These are phyloP conservation scores for Dromius quadrimaculatus DNA, from an alignment of 2,888 invertebrate genomes.

Conservation along the genomic window DNA sequence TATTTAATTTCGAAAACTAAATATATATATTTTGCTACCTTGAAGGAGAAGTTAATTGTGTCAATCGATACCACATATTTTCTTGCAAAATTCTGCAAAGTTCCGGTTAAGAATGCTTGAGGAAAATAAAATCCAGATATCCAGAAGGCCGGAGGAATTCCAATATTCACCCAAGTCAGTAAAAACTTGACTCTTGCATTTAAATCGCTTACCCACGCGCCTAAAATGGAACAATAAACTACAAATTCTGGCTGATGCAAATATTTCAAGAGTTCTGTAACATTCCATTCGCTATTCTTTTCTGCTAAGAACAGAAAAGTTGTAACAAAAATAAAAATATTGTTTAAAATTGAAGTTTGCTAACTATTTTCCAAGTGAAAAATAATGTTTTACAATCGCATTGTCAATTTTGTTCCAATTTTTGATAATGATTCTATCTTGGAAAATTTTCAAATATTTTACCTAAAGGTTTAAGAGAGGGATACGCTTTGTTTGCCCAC, in stretches of 20 bases:
- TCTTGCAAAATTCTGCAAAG: conserved; percentile 85
- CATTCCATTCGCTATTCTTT: no score
- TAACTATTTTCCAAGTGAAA: conserved; percentile 5
- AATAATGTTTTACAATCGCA: background rate
- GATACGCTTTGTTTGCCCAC: conserved; percentile 79
- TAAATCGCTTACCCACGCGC: conserved; percentile 76
- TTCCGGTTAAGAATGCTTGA: conserved; percentile 86
- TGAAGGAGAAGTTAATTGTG: conserved; percentile 73
- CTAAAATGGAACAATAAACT: no score
- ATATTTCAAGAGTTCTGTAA: no score
- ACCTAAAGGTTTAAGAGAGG: conserved; percentile 79
- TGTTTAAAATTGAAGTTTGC: no score
- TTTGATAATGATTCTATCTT: background rate
- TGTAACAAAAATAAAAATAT: no score
- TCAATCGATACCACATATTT: conserved; percentile 84
- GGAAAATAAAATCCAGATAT: conserved; percentile 89
- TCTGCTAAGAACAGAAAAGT: no score
- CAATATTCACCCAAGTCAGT: conserved; percentile 74
- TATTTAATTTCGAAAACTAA: background rate
- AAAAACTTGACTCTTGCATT: conserved; percentile 74
- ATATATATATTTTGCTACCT: conserved; percentile 64
- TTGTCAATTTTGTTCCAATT: background rate
- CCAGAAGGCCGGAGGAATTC: conserved; percentile 84
- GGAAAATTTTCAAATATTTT: conserved; percentile 55
- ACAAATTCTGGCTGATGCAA: no score